Percentiles rank a stretch among this genome's conserved stretches.
These are phyloP conservation scores for Thymelicus lineola DNA, from an alignment of 2,888 invertebrate species.

Conservation along the genomic window DNA sequence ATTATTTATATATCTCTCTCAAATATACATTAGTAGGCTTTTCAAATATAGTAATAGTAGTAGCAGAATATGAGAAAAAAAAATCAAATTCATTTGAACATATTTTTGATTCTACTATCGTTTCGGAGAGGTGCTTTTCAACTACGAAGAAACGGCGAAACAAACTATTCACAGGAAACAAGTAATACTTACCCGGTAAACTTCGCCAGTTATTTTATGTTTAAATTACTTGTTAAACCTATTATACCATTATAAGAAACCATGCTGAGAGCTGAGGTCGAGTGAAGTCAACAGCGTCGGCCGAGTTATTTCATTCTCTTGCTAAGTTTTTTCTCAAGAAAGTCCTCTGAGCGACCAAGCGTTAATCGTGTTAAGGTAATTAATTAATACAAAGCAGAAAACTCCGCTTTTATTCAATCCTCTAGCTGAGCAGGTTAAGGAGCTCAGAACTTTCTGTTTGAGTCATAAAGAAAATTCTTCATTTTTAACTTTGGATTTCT, in stretches of 20 bases:
- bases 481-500: background rate
- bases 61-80: too few species aligned
- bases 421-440: background rate
- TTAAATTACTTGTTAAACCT: background rate
- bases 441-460: slow-evolving; percentile 1
- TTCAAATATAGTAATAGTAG: too few species aligned
- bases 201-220: background rate
- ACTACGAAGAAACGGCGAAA: too few species aligned
- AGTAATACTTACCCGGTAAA: background rate
- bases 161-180: too few species aligned
- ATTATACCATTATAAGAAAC: background rate
- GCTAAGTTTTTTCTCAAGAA: slow-evolving; percentile 21
- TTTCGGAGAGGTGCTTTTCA: too few species aligned
- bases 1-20: too few species aligned
- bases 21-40: too few species aligned
- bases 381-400: slow-evolving; percentile 30
- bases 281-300: background rate
- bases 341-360: slow-evolving; percentile 16
- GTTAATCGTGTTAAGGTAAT: slow-evolving; percentile 28
- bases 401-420: slow-evolving; percentile 20
- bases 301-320: slow-evolving; percentile 5
- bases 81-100: too few species aligned
- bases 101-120: too few species aligned
- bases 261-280: background rate
- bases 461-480: background rate